Evolutionary conservation across 2,113 vertebrate species (phyloP), one percentile per base, ranked within the genome.

Genomic region (Coturnix japonica): DNA sequence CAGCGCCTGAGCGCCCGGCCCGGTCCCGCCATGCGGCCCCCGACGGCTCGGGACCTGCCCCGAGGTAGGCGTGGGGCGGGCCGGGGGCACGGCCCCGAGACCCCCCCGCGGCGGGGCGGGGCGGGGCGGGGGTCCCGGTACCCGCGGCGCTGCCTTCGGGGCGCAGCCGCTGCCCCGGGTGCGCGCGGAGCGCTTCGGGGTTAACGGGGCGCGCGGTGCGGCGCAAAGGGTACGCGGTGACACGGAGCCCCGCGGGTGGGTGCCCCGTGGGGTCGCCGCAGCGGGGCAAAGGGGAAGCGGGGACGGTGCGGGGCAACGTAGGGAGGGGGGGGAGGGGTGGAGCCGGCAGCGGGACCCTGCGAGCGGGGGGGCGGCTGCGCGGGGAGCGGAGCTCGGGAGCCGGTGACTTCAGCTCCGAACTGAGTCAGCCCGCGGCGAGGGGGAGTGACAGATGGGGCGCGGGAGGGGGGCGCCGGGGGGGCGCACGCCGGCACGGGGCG

Each of bases 21-120:
- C 94, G 78, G 80, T 81, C 73, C 89, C 97, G 96, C 95, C 96
- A 97, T 97, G 97, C 97, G 92, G 96, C 96, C 96, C 96, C 87
- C 95, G 80, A 63, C 80, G 57, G 81, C 81, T 51, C 81, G 75
- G 70, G 81, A 96, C 95, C 97, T 96, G 96, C 93, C 95, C 91
- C 91, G 53, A 89, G 91, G 91, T 92, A 92, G 85, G 91, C 81
- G 81, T 23, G 91, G 97, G 96, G 96, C 91, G 93, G 22, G 83
- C 56, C 85, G 21, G 28, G 37, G 66, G 30, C 56, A 59, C 31
- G 56, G 56, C 31, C 56, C 56, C 56, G 56, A 51, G 49, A 51
- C 49, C 49, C 25, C 49, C 49, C 56, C 56, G 56, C 85, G 21
- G 28, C 33, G 66, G 30, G 11, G 31, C 70, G 14, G 33, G 26